phyloP scores from a whole-genome alignment of 2,888 invertebrate species.

The Apotomis betuletana region DNA sequence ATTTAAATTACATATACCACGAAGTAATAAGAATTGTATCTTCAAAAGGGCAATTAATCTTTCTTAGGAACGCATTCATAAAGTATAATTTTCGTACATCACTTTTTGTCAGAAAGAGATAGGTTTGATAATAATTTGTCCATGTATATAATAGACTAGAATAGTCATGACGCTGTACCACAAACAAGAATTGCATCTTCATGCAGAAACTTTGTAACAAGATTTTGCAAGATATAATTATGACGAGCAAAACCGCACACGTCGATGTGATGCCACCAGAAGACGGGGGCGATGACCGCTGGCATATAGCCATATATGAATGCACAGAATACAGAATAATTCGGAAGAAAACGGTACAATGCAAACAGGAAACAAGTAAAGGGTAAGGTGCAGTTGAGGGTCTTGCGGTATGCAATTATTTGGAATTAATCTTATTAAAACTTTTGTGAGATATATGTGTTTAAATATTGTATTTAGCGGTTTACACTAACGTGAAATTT shows the following conservation, averaged over 20 bases:
- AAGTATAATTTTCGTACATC: no score
- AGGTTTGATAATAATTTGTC: no score
- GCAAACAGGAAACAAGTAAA: conserved; percentile 12
- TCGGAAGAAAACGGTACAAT: not conserved
- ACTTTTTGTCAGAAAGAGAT: no score
- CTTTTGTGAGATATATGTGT: not conserved
- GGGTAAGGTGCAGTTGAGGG: conserved; percentile 16
- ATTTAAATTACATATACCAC: no score
- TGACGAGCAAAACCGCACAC: conserved; percentile 24
- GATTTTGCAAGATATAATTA: conserved; percentile 28
- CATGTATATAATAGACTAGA: not conserved
- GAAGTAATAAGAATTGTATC: no score
- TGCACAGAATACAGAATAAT: conserved; percentile 1
- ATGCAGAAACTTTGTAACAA: conserved; percentile 13
- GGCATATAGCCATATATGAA: conserved; percentile 9
- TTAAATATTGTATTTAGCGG: no score
- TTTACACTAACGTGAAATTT: no score
- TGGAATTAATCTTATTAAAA: not conserved
- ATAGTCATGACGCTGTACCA: not conserved
- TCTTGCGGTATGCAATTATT: not conserved
- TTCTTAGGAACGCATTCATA: no score
- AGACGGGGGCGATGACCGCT: conserved; percentile 25
- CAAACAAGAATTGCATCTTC: conserved; percentile 8
- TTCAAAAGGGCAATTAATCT: no score
- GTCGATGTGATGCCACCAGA: conserved; percentile 16